Evolutionary conservation across 2,113 vertebrate genomes (phyloP), one percentile per base, ranked within the genome.

Genomic region (Chionodraco myersi): DNA sequence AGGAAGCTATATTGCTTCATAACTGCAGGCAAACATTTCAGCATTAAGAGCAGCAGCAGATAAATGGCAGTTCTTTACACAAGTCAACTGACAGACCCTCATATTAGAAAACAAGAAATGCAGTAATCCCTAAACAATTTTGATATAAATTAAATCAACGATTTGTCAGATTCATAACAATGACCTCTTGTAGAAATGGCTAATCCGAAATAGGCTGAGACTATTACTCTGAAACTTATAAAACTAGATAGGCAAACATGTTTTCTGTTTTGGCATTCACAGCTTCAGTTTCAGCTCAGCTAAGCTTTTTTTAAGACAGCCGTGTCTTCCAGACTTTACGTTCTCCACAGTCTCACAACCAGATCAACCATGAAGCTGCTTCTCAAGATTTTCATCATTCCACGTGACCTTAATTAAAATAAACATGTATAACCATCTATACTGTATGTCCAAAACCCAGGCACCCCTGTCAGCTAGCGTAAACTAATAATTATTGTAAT

Each of bases 1-100:
- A 87, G 85, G 82, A 88, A 91, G 88, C 87, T 83, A 84, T 92
- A 92, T 93, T 89, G 81, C 88, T 84, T 82, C 82, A 82, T 89
- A 85, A 83, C 84, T 86, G 64, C 52, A 84, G 78, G 76, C 72
- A 64, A 65, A 75, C 79, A 79, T 80, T 82, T 85, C 76, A 62
- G 61, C 64, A 53, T 86, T 86, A 81, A 83, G 41, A 86, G 74
- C 54, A 66, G 72, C 10, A 58, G 70, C 34, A 23, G 68, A 51
- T 41, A 11, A 59, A 72, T 51, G 57, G 26, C 61, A 75, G 45
- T 59, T 49, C 51, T 77, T 48, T 83, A 66, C 65, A 65, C 53
- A 73, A 73, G 61, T 64, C 82, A 64, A 79, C 59, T 80, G 69
- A 79, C 45, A 23, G 44, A 83, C 12, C 12, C 26, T 44, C n/a